Percentiles rank a stretch among this genome's conserved stretches.
These are phyloP conservation scores for Agelas oroides DNA, from an alignment of 37 sponge, comb jelly and placozoan species.

Conservation along the genomic window DNA sequence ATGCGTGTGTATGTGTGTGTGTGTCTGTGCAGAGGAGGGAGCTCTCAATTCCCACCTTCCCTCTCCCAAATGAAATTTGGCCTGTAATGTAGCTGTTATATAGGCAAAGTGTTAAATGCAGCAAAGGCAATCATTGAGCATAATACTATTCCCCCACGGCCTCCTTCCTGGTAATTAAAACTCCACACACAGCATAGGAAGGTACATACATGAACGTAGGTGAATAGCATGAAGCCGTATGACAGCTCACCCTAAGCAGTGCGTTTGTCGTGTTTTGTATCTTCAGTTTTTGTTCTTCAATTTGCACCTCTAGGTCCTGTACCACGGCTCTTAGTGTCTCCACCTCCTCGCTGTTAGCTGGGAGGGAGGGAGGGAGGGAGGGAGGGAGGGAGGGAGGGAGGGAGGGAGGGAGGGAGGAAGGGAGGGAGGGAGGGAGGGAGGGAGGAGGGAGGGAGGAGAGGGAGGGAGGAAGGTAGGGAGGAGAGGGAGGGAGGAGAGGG, in stretches of 20 bases:
- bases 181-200: too few species aligned
- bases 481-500: neutral
- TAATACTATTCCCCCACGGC: too few species aligned
- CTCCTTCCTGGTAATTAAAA: too few species aligned
- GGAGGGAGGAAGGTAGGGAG: neutral
- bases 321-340: constrained; percentile 15
- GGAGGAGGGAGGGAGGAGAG: neutral
- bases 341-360: constrained; percentile 33
- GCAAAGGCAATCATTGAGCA: too few species aligned
- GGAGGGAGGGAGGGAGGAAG: neutral
- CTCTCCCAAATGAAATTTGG: too few species aligned
- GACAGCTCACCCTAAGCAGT: constrained; percentile 52
- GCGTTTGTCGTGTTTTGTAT: constrained; percentile 58
- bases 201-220: too few species aligned
- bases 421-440: neutral
- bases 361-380: neutral
- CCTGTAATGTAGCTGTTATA: too few species aligned
- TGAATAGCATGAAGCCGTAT: too few species aligned
- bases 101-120: too few species aligned
- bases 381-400: neutral
- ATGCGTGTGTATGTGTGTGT: too few species aligned
- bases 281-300: constrained; percentile 69
- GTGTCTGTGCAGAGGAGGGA: too few species aligned
- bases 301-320: constrained; percentile 63
- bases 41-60: too few species aligned